Evolutionary conservation across 1,140 invertebrate species (phyloP).

Genomic region (Pachyrhynchus sulphureomaculatus): DNA sequence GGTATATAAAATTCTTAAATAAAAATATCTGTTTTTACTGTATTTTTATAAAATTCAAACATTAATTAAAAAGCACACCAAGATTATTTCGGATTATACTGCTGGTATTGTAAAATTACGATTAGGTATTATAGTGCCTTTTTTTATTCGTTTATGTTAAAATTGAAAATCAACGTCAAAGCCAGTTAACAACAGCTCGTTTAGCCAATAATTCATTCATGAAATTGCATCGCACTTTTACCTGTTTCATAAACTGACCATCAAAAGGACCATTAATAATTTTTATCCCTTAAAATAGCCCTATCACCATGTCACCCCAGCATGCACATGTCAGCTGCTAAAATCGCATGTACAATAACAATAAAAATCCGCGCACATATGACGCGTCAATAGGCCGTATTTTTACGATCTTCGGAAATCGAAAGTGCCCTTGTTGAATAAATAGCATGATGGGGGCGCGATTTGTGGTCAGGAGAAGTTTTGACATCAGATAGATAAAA

Average conservation of each 20-base stretch:
- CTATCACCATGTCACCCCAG: not conserved
- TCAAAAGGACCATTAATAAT: not conserved
- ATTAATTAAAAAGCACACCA: too few relatives aligned
- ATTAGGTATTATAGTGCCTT: too few relatives aligned
- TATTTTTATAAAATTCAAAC: too few relatives aligned
- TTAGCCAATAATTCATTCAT: not conserved
- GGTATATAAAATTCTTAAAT: too few relatives aligned
- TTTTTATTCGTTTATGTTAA: too few relatives aligned
- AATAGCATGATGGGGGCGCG: conserved; percentile 4
- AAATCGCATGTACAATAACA: conserved; percentile 21
- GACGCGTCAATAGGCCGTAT: conserved; percentile 10
- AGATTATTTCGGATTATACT: too few relatives aligned
- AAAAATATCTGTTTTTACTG: too few relatives aligned
- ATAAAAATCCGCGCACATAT: conserved; percentile 19
- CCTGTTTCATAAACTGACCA: conserved; percentile 1
- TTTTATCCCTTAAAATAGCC: conserved; percentile 7
- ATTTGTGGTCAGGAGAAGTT: too few relatives aligned
- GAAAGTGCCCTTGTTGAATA: conserved; percentile 24
- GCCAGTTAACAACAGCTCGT: not conserved
- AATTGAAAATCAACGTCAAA: not conserved
- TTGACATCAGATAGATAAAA: too few relatives aligned
- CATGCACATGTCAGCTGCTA: conserved; percentile 17
- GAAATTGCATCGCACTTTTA: conserved; percentile 5
- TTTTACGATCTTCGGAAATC: conserved; percentile 30
- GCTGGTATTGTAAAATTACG: too few relatives aligned